Base-by-base conservation (phyloP, 2,888 invertebrate species). In the Dendrolimus houi region DNA sequence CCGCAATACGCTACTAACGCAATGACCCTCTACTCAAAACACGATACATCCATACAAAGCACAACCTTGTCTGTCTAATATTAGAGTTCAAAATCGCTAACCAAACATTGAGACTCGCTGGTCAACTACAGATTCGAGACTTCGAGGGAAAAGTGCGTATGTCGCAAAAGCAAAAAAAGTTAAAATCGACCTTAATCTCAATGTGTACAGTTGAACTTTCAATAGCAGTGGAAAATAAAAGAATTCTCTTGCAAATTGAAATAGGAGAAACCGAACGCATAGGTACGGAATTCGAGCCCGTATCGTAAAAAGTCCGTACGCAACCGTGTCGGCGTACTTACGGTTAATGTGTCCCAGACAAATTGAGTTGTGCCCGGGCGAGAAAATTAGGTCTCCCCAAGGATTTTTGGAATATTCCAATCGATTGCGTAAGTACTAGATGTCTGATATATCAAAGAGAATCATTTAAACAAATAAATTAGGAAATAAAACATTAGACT, bases 311-410 rank as follows among this genome's bases (percentile, higher is more conserved):
- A 81, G 82, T 69, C 78, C 76, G 78, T 77, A 75, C 77, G 81
- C 82, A 80, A 80, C 83, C 81, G 82, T 86, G 83, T 81, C 83
- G 81, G 79, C 80, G 80, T 84, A 83, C 87, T 85, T 85, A 83
- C 80, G 79, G 81, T 85, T 90, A 89, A 90, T 89, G 89, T 81
- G 85, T 77, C 81, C 81, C 70, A 83, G 82, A 73, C 85, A 88
- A 88, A 89, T 90, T 88, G 89, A 87, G 89, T 89, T 87, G 85
- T 73, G 83, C 80, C 80, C 75, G 77, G 77, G 76, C 71, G 79
- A 74, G 80, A 79, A 79, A 87, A 90, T 90, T 89, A 89, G 86
- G 72, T 77, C 59, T 69, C 88, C 85, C 85, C 41, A 9, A 86
- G 81, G 87, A 78, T 56, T 54, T 54, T 53, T 55, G 55, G 57